Base-by-base conservation (phyloP, 1,140 invertebrate species). In the Holcopasites calliopsidis region DNA sequence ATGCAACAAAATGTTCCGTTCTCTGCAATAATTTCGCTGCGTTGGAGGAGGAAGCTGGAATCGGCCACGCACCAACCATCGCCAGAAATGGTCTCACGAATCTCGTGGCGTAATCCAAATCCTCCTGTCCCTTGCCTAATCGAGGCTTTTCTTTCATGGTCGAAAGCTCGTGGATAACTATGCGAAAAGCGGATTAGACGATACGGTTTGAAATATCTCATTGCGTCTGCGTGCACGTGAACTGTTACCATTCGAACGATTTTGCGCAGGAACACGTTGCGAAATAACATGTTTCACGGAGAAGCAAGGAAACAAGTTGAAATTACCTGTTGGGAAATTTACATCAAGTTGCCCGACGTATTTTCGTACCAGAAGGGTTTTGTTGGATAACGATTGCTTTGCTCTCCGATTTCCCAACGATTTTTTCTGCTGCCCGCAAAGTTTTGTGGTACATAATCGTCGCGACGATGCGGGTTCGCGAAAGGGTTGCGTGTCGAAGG, bases 41-140 rank as follows among this genome's bases (percentile, higher is more conserved):
- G 1, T 21, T 13, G 11, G 80, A 69, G 6, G 77, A 58, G 8
- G 42, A 7, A 11, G 6, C 42, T 13, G 49, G 11, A 28, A 68
- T 10, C 2, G 83, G 78, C 83, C 83, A 85, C 1, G 44, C 54
- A 10, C 83, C 83, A 26, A 85, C 49, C 3, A 49, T 23, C 10
- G 38, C 66, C 3, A 84, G 16, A 26, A 84, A 38, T 5, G 31
- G 21, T 13, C 38, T 16, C 16, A 52, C 28, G 6, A 21, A 57
- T 5, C 33, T 31, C 7, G 33, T 52, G 10, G 52, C 49, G 76
- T 79, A 55, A 21, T 60, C 52, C 6, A 52, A 3, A 42, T 64
- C 26, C 18, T 42, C 40, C n/a, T 64, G 18, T 11, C 4, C 6
- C 3, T 31, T 47, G 11, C 40, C 8, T 6, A 1, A 6, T 31